A percentile compares a stretch with the other conserved stretches of the same genome.
Evolutionary conservation across 2,797 vertebrate genomes (phyloP).

Genomic region (Tamandua tetradactyla): DNA sequence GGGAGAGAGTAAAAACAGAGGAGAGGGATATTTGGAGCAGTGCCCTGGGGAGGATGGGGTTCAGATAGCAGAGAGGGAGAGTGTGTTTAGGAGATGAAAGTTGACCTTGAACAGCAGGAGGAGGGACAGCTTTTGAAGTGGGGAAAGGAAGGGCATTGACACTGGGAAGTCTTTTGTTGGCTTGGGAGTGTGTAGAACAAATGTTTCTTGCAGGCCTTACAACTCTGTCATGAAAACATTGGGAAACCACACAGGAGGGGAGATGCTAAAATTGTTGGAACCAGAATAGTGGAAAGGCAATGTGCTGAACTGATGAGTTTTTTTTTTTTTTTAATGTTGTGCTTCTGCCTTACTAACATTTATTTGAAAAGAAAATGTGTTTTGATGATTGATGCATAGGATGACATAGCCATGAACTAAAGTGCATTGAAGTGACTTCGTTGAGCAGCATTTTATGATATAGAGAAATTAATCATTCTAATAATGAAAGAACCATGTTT

Average conservation of each 20-base stretch:
- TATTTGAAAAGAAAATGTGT: constrained; percentile 67
- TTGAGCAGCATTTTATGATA: constrained; percentile 78
- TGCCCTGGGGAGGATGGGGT: background rate
- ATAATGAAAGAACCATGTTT: constrained; percentile 56
- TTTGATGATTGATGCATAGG: constrained; percentile 77
- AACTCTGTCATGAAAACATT: background rate
- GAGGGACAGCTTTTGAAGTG: background rate
- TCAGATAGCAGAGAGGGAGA: background rate
- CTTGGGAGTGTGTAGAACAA: background rate
- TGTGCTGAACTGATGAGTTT: background rate
- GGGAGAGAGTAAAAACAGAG: background rate
- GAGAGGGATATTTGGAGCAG: background rate
- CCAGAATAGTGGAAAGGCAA: background rate
- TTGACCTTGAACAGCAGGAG: background rate
- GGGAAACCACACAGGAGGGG: background rate
- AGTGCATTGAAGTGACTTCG: constrained; percentile 80
- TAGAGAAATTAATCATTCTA: constrained; percentile 76
- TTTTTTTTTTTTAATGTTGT: background rate
- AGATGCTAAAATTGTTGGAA: background rate
- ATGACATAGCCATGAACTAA: constrained; percentile 73
- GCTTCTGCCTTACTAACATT: background rate
- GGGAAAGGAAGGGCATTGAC: background rate
- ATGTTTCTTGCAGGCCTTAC: background rate
- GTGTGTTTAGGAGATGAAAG: background rate
- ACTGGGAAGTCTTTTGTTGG: background rate